These are phyloP conservation scores for Apodemus sylvaticus DNA, from an alignment of 2,113 vertebrate species.

Conservation along the genomic window DNA sequence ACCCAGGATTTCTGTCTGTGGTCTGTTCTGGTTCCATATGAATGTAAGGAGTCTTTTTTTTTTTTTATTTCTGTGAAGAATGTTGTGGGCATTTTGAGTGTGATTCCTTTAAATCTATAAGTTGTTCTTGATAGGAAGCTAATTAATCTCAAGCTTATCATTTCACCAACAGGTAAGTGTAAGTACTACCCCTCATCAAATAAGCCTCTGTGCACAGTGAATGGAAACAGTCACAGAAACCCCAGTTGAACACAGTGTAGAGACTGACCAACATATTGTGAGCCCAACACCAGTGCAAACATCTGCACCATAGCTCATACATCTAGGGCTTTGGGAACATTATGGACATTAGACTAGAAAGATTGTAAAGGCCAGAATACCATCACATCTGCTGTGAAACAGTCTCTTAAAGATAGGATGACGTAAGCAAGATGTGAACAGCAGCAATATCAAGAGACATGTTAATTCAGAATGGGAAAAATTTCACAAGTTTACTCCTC, in stretches of 20 bases:
- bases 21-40: neutral
- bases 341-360: neutral
- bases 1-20: neutral
- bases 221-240: neutral
- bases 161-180: neutral
- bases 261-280: neutral
- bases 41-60: neutral
- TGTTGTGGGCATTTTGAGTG: neutral
- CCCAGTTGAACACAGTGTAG: neutral
- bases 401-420: neutral
- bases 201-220: neutral
- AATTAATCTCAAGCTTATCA: neutral
- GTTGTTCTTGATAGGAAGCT: neutral
- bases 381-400: neutral
- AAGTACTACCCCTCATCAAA: neutral
- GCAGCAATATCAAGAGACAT: neutral
- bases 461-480: neutral
- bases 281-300: neutral
- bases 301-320: neutral
- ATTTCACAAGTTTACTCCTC: neutral
- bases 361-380: neutral
- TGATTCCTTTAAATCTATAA: neutral
- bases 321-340: neutral
- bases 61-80: neutral
- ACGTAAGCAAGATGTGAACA: neutral